phyloP scores from a whole-genome alignment of 2,113 vertebrate species.

The Probosciger aterrimus region DNA sequence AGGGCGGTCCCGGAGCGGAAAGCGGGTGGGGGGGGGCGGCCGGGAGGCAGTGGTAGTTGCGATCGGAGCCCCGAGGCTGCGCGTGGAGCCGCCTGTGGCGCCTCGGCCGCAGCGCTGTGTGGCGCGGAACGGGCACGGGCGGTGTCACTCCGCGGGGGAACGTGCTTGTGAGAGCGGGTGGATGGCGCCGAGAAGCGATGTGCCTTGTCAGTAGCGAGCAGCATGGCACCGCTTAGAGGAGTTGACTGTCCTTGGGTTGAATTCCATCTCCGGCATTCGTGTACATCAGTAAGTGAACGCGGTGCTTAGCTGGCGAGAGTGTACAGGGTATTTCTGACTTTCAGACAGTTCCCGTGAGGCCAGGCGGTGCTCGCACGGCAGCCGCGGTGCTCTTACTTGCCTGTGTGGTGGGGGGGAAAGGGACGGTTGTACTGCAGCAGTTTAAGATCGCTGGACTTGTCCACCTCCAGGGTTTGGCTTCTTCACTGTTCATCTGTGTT shows the following conservation, averaged over 20 bases:
- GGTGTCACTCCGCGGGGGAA: too few species aligned
- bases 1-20: too few species aligned
- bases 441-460: not conserved
- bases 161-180: accelerated
- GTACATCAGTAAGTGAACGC: accelerated
- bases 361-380: accelerated
- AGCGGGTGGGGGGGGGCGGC: too few species aligned
- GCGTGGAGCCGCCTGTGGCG: too few species aligned
- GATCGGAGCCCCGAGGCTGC: too few species aligned
- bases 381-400: accelerated
- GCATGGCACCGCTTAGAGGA: accelerated
- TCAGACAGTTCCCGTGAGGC: too few species aligned
- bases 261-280: too few species aligned
- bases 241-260: accelerated
- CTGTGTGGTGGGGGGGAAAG: not conserved
- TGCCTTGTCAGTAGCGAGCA: accelerated
- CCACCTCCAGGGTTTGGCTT: accelerated
- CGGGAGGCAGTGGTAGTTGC: too few species aligned
- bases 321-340: too few species aligned
- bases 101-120: too few species aligned
- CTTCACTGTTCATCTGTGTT: not conserved
- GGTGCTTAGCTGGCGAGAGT: too few species aligned
- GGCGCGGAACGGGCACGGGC: too few species aligned
- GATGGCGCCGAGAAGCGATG: accelerated
- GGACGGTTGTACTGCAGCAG: not conserved